Conservation (phyloP, 2,888 invertebrate species). For the Hirtodrosophila trivittata region DNA sequence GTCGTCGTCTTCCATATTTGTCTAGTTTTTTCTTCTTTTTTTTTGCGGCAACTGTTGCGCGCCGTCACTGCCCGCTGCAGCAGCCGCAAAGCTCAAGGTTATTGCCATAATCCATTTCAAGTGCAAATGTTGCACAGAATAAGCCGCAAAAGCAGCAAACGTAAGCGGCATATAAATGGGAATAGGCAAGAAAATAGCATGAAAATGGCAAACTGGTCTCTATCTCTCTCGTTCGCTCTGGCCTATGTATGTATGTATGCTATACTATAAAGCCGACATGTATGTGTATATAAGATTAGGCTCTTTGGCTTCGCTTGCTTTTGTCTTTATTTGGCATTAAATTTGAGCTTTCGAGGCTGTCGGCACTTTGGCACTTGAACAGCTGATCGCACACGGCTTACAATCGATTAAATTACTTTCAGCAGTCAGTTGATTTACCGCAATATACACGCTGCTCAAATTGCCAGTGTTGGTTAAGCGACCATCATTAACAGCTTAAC, state of each 20-base stretch:
- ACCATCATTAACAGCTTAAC: constrained; percentile 28
- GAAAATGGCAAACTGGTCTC: constrained; percentile 57
- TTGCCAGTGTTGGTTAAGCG: constrained; percentile 22
- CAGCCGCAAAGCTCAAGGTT: constrained; percentile 73
- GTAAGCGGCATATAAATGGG: constrained; percentile 50
- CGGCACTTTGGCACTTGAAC: constrained; percentile 28
- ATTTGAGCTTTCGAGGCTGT: constrained; percentile 41
- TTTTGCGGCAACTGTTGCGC: constrained; percentile 71
- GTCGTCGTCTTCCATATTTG: constrained; percentile 62
- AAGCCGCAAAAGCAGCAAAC: constrained; percentile 44
- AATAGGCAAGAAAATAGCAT: constrained; percentile 44
- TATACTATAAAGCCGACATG: background rate
- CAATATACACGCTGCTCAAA: constrained; percentile 41
- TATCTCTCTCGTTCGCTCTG: constrained; percentile 15
- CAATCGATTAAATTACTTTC: constrained; percentile 47
- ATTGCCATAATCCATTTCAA: constrained; percentile 81
- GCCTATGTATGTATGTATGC: constrained; percentile 11
- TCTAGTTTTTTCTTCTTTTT: constrained; percentile 48
- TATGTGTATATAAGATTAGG: constrained; percentile 30
- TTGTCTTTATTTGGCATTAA: constrained; percentile 59
- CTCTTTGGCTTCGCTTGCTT: constrained; percentile 31
- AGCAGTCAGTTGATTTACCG: constrained; percentile 48
- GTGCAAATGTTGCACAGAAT: constrained; percentile 73
- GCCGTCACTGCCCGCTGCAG: constrained; percentile 49
- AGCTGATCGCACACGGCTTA: constrained; percentile 42